Evolutionary conservation across 2,797 vertebrate genomes (phyloP).

Genomic region (Schizopygopsis malacanthus): DNA sequence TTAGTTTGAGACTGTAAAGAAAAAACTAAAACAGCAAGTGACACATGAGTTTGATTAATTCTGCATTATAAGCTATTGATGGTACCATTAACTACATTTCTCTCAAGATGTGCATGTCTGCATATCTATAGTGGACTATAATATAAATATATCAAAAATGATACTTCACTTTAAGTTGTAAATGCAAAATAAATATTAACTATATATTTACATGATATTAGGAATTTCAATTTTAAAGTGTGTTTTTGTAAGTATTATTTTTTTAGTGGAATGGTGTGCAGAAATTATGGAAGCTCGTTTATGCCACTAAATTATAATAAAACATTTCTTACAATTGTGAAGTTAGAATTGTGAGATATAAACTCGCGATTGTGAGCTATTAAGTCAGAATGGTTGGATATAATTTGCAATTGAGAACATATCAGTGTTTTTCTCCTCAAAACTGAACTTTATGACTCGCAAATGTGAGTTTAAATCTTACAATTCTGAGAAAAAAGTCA

Average conservation of each 20-base stretch:
- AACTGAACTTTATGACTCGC: too few relatives aligned
- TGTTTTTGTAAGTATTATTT: background rate
- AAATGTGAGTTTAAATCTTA: too few relatives aligned
- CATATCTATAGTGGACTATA: background rate
- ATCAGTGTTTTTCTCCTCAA: too few relatives aligned
- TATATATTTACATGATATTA: background rate
- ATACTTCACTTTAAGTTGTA: background rate
- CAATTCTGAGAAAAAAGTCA: too few relatives aligned
- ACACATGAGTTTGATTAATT: background rate
- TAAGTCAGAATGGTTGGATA: too few relatives aligned
- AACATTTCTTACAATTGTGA: too few relatives aligned
- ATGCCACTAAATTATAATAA: background rate
- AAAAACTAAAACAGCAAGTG: background rate
- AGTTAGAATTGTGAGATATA: too few relatives aligned
- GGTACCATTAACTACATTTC: background rate
- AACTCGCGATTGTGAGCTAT: too few relatives aligned
- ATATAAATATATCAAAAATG: background rate
- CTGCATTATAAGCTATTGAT: background rate
- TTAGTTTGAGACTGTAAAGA: background rate
- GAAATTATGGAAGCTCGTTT: background rate
- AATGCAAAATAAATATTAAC: background rate
- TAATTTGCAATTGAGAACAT: too few relatives aligned
- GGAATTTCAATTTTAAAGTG: background rate
- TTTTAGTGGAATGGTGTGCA: background rate
- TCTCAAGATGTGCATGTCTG: conserved; percentile 26